Evolutionary conservation across 2,113 vertebrate genomes (phyloP).

Genomic region (Balaenoptera acutorostrata): DNA sequence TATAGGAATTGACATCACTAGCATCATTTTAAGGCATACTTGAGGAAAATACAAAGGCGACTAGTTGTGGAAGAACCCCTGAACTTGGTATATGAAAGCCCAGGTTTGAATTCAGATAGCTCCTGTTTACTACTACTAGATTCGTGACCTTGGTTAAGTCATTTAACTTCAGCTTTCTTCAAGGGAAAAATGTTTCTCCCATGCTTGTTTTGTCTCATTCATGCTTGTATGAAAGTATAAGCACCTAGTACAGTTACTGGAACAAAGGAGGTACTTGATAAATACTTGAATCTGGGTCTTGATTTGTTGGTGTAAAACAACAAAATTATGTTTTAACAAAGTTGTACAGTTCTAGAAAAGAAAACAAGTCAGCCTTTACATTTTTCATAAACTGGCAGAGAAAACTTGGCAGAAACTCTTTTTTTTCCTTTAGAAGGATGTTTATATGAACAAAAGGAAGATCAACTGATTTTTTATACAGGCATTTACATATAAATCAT

Average conservation of each 20-base stretch:
- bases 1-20: background rate
- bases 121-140: background rate
- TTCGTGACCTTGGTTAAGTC: background rate
- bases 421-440: background rate
- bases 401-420: background rate
- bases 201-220: background rate
- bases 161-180: background rate
- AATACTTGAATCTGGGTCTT: background rate
- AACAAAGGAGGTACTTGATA: background rate
- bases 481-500: background rate
- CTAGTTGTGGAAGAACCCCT: background rate
- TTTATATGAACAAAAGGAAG: background rate
- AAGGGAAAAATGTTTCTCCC: background rate
- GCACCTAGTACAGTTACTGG: background rate
- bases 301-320: background rate
- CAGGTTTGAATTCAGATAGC: background rate
- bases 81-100: background rate
- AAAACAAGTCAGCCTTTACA: background rate
- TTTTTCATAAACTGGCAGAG: background rate
- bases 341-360: background rate
- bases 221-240: background rate
- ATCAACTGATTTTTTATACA: background rate
- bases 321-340: constrained; percentile 8
- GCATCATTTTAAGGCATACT: background rate
- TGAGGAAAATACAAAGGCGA: background rate